A percentile compares a stretch with the other conserved stretches of the same genome.
Conservation (phyloP, 2,888 invertebrate species). For the Caenorhabditis macrosperma region DNA sequence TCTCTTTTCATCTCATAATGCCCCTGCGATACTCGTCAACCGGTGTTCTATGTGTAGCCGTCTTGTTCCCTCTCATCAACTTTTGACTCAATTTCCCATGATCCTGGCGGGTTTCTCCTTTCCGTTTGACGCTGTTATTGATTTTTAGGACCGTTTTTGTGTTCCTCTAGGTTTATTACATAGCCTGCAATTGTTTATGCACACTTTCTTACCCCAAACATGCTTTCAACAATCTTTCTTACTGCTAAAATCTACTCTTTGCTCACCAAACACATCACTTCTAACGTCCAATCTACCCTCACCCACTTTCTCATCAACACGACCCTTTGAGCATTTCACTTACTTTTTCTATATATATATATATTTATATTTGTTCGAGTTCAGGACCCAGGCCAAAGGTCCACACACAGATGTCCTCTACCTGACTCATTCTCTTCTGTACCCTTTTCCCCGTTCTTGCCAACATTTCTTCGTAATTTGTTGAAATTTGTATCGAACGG, state of each 20-base stretch:
- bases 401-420: conserved; percentile 4
- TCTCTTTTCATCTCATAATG: conserved; percentile 27
- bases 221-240: conserved; percentile 36
- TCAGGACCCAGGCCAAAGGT: not conserved
- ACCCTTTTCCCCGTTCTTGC: conserved; percentile 8
- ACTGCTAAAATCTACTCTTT: conserved; percentile 2
- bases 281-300: conserved; percentile 4
- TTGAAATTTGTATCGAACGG: conserved; percentile 20
- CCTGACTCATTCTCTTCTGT: conserved; percentile 1
- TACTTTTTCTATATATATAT: conserved; percentile 22
- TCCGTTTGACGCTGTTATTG: not conserved
- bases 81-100: conserved; percentile 21
- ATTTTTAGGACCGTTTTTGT: not conserved
- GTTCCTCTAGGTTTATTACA: not conserved
- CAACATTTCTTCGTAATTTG: conserved; percentile 10
- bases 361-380: conserved; percentile 9
- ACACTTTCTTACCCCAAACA: conserved; percentile 11
- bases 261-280: conserved; percentile 33
- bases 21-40: conserved; percentile 61
- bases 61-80: not conserved
- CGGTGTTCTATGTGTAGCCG: conserved; percentile 26
- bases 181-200: conserved; percentile 14
- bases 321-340: conserved; percentile 33
- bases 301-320: conserved; percentile 7
- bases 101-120: conserved; percentile 26